These are phyloP conservation scores for Clivina fossor DNA, from an alignment of 2,888 invertebrate genomes.

Conservation along the genomic window DNA sequence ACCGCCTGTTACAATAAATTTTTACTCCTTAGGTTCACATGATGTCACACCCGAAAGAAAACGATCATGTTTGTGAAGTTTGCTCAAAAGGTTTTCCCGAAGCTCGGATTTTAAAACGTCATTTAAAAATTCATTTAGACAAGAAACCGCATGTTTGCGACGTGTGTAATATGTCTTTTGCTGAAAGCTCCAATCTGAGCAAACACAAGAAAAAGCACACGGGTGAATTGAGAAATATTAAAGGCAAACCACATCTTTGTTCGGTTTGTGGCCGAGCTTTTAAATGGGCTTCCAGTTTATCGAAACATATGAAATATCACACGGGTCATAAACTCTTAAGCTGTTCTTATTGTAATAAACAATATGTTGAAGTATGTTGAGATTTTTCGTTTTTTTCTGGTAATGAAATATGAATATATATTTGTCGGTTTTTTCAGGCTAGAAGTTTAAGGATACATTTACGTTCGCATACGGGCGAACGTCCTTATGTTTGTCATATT, in stretches of 20 bases:
- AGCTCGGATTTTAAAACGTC: constrained; percentile 52
- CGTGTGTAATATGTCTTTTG: constrained; percentile 56
- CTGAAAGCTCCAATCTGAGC: constrained; percentile 55
- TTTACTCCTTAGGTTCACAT: constrained; percentile 51
- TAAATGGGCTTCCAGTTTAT: constrained; percentile 57
- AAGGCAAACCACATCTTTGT: constrained; percentile 54
- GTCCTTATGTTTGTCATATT: constrained; percentile 51
- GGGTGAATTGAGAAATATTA: constrained; percentile 54
- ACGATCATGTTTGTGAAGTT: constrained; percentile 49
- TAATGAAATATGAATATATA: neutral
- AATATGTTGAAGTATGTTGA: constrained; percentile 53
- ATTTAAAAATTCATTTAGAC: constrained; percentile 54
- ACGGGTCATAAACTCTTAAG: constrained; percentile 55
- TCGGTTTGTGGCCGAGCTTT: constrained; percentile 55
- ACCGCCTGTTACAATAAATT: no score
- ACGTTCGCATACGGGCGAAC: constrained; percentile 53
- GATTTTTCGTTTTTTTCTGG: neutral
- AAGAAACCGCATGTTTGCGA: constrained; percentile 56
- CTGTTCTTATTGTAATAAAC: constrained; percentile 54
- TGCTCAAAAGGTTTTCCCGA: constrained; percentile 54
- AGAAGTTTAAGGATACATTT: constrained; percentile 53
- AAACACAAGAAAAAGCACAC: constrained; percentile 57
- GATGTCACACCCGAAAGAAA: constrained; percentile 53
- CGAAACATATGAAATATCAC: constrained; percentile 58
- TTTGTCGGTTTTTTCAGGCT: constrained; percentile 43